Evolutionary conservation across 2,888 invertebrate species (phyloP).

Genomic region (Gastracanthus pulcherrimus): DNA sequence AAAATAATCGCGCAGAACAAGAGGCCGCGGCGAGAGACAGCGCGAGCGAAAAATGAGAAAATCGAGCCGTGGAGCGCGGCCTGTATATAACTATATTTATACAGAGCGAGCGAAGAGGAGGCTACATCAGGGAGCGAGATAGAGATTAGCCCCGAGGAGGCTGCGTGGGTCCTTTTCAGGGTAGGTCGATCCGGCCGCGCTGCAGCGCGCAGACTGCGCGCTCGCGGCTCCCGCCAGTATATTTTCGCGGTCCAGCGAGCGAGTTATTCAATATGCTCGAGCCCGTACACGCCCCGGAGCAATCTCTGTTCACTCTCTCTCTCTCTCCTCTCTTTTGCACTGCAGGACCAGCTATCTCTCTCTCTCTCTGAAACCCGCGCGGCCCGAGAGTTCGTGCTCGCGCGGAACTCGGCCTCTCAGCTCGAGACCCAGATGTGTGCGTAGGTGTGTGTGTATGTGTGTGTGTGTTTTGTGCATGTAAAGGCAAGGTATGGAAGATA

Average conservation of each 20-base stretch:
- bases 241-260: constrained; percentile 78
- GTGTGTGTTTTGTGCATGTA: too few species aligned
- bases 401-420: too few species aligned
- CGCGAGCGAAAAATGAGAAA: constrained; percentile 58
- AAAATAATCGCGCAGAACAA: background rate
- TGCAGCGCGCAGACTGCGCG: too few species aligned
- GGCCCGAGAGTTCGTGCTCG: too few species aligned
- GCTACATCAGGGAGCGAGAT: constrained; percentile 44
- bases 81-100: too few species aligned
- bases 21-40: constrained; percentile 62
- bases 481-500: too few species aligned
- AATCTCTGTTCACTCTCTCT: too few species aligned
- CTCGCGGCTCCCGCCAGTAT: constrained; percentile 65
- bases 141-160: constrained; percentile 70
- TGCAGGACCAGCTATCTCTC: background rate
- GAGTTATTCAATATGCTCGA: constrained; percentile 78
- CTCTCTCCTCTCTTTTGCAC: constrained; percentile 62
- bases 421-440: too few species aligned
- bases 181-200: constrained; percentile 55
- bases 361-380: too few species aligned
- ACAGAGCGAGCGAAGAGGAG: background rate
- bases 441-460: too few species aligned
- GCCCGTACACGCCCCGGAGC: constrained; percentile 74
- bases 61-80: too few species aligned
- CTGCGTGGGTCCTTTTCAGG: constrained; percentile 70